phyloP scores from a whole-genome alignment of 2,888 invertebrate genomes.

The Helleia helle region DNA sequence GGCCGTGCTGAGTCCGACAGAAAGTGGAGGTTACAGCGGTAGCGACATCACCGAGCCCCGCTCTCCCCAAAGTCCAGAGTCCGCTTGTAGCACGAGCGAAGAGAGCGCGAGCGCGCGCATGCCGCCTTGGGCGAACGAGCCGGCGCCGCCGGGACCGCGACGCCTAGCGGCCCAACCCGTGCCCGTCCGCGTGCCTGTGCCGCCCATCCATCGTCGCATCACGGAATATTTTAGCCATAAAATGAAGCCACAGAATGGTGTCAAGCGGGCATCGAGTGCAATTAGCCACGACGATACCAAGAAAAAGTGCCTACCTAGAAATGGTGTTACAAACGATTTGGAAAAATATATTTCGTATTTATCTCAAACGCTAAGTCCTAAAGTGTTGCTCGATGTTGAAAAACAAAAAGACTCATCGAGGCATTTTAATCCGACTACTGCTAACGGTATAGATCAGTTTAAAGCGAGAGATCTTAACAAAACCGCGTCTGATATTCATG shows the following conservation, averaged over 20 bases:
- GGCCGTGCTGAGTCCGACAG: conserved; percentile 84
- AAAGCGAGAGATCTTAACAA: conserved; percentile 40
- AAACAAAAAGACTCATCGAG: conserved; percentile 41
- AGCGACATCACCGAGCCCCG: conserved; percentile 92
- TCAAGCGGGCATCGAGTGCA: conserved; percentile 55
- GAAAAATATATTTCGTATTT: conserved; percentile 67
- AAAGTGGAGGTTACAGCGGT: conserved; percentile 78
- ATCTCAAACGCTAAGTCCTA: conserved; percentile 63
- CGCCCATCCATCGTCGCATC: conserved; percentile 82
- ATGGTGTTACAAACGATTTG: conserved; percentile 60
- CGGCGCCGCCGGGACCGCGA: conserved; percentile 62
- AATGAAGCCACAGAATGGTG: conserved; percentile 79
- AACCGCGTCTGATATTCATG: conserved; percentile 28
- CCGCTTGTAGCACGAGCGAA: conserved; percentile 72
- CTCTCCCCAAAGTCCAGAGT: conserved; percentile 85
- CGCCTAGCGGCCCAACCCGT: conserved; percentile 54
- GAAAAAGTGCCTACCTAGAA: conserved; percentile 60
- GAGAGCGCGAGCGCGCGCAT: conserved; percentile 62
- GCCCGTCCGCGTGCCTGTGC: conserved; percentile 42
- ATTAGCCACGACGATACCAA: conserved; percentile 47
- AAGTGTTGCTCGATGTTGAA: conserved; percentile 57
- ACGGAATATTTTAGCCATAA: conserved; percentile 90
- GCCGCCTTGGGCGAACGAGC: conserved; percentile 67
- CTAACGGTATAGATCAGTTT: conserved; percentile 29
- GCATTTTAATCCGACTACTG: conserved; percentile 23